These are phyloP conservation scores for Aphelocoma coerulescens DNA, from an alignment of 2,113 vertebrate genomes.

Conservation along the genomic window DNA sequence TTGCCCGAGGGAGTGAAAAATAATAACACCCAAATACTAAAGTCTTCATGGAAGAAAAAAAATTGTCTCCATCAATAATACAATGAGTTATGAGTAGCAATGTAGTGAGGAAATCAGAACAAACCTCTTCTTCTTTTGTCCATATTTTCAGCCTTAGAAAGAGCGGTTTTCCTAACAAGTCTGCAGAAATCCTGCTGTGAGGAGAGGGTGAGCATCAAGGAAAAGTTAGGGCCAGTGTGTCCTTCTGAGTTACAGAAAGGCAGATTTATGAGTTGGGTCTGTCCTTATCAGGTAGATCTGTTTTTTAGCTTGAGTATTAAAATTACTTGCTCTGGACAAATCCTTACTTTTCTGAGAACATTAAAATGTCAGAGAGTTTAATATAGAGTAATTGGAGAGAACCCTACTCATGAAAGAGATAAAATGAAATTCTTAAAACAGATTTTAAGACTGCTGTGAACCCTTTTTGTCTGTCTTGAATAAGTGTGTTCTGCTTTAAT, in stretches of 20 bases:
- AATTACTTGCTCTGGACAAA: conserved; percentile 28
- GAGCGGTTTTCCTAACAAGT: background rate
- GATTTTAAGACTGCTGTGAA: conserved; percentile 62
- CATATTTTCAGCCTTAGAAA: background rate
- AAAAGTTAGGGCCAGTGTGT: background rate
- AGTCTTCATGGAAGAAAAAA: background rate
- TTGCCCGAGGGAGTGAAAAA: background rate
- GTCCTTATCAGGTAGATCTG: conserved; percentile 10
- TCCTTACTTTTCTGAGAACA: conserved; percentile 17
- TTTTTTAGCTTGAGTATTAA: conserved; percentile 2
- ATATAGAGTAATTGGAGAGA: conserved; percentile 48
- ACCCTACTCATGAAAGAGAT: conserved; percentile 27
- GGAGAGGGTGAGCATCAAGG: background rate
- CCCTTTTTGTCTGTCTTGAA: conserved; percentile 64
- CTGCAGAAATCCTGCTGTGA: background rate
- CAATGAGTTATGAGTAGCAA: background rate
- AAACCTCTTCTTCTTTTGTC: background rate
- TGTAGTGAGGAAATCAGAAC: background rate
- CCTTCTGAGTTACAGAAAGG: background rate
- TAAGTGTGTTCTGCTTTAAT: conserved; percentile 70
- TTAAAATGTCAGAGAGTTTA: conserved; percentile 46
- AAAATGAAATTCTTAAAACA: conserved; percentile 65
- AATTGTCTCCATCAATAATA: background rate
- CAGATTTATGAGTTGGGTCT: background rate
- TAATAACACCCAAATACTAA: background rate